Percentiles rank a stretch among this genome's conserved stretches.
Evolutionary conservation across 2,888 invertebrate genomes (phyloP).

Genomic region (Campoletis raptor): DNA sequence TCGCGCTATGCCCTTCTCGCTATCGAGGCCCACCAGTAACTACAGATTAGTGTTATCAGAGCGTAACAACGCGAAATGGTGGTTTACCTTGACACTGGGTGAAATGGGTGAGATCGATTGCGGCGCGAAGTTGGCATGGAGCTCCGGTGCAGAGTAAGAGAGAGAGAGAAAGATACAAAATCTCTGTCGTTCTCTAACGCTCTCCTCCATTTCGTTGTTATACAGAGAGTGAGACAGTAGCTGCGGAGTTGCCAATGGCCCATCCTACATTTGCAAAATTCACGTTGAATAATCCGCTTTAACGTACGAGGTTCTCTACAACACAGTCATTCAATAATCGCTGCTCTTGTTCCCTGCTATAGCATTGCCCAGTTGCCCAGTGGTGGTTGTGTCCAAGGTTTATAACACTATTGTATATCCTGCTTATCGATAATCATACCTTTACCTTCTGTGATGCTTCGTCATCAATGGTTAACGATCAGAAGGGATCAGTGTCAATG

Average conservation of each 20-base stretch:
- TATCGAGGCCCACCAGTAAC: conserved; percentile 81
- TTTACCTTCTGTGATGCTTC: not conserved
- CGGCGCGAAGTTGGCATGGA: conserved; percentile 33
- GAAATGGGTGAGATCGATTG: conserved; percentile 74
- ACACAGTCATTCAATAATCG: conserved; percentile 62
- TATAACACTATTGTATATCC: conserved; percentile 13
- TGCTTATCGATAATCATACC: conserved; percentile 14
- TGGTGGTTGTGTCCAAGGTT: conserved; percentile 2
- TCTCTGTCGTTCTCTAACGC: conserved; percentile 5
- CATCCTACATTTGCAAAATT: conserved; percentile 56
- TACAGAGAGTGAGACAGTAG: conserved; percentile 49
- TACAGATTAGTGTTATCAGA: conserved; percentile 84
- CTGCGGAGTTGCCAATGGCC: conserved; percentile 62
- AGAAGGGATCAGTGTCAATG: not conserved
- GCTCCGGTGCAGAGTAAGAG: conserved; percentile 20
- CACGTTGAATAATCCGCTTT: conserved; percentile 66
- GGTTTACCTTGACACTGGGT: conserved; percentile 84
- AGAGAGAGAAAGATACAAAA: not conserved
- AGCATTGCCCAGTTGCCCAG: conserved; percentile 24
- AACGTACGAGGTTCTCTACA: conserved; percentile 42
- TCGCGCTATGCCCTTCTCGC: conserved; percentile 68
- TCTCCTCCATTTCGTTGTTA: conserved; percentile 39
- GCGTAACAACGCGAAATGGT: conserved; percentile 83
- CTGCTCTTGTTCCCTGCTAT: conserved; percentile 2
- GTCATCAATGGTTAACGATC: not conserved